Percentiles rank a stretch among this genome's conserved stretches.
These are phyloP conservation scores for Mylabris sibirica DNA, from an alignment of 2,888 invertebrate genomes.

Conservation along the genomic window DNA sequence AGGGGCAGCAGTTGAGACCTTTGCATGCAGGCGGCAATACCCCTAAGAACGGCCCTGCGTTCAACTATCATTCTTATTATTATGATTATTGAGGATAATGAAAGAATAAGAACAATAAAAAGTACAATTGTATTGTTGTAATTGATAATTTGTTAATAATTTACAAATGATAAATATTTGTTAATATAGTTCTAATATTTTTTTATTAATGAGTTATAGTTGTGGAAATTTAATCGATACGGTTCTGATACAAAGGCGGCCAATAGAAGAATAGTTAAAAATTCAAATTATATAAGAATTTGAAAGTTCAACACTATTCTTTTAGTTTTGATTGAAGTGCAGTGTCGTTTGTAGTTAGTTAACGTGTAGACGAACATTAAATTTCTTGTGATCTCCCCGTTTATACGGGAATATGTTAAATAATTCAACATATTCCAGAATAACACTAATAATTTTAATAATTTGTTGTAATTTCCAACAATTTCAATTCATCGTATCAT, in stretches of 20 bases:
- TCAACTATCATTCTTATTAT: no score
- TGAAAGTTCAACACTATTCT: background rate
- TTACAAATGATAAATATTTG: background rate
- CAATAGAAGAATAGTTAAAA: background rate
- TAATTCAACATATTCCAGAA: background rate
- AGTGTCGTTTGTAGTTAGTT: background rate
- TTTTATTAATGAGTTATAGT: background rate
- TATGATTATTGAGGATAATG: background rate
- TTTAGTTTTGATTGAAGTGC: background rate
- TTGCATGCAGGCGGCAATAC: no score
- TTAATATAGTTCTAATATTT: background rate
- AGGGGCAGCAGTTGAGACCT: no score
- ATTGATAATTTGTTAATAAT: background rate
- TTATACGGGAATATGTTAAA: background rate
- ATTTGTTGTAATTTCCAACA: background rate
- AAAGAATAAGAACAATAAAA: background rate
- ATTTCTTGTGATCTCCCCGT: background rate
- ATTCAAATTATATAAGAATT: conserved; percentile 4
- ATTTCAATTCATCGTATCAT: background rate
- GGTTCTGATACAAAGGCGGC: background rate
- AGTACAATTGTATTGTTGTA: background rate
- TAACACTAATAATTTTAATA: background rate
- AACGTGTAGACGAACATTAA: background rate
- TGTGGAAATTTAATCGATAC: background rate
- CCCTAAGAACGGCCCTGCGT: no score